phyloP scores from a whole-genome alignment of 2,113 vertebrate species.

The Carassius carassius region DNA sequence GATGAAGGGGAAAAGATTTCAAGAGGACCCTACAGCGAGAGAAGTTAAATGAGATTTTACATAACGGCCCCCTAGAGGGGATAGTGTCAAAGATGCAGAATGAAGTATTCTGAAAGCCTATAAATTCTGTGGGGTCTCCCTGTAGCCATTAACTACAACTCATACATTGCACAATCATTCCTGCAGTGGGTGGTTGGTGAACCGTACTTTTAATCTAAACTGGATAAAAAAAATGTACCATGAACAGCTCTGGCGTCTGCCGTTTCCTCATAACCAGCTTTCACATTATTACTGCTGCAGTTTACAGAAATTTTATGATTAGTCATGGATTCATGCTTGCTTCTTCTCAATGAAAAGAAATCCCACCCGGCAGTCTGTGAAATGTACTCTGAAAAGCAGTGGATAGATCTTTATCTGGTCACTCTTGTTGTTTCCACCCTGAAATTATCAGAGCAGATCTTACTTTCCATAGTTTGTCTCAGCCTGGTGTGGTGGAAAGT shows the following conservation, averaged over 20 bases:
- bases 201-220: conserved; percentile 57
- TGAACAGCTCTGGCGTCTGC: conserved; percentile 52
- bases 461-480: conserved; percentile 58
- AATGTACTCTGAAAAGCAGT: conserved; percentile 44
- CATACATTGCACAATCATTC: conserved; percentile 33
- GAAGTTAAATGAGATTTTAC: neutral
- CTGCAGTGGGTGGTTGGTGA: conserved; percentile 42
- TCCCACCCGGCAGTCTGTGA: conserved; percentile 52
- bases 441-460: conserved; percentile 56
- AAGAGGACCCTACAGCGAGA: neutral
- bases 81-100: neutral
- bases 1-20: neutral
- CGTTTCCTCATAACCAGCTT: conserved; percentile 39
- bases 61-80: conserved; percentile 6
- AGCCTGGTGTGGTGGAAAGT: conserved; percentile 31
- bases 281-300: conserved; percentile 57
- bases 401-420: conserved; percentile 59
- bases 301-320: conserved; percentile 56
- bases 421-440: conserved; percentile 58
- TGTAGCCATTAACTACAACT: conserved; percentile 10
- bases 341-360: conserved; percentile 53
- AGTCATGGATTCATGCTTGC: conserved; percentile 57
- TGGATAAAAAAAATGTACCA: conserved; percentile 63
- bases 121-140: conserved; percentile 25
- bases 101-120: neutral